A percentile compares a stretch with the other conserved stretches of the same genome.
These are phyloP conservation scores for Augochlora pura DNA, from an alignment of 1,140 invertebrate genomes.

Conservation along the genomic window DNA sequence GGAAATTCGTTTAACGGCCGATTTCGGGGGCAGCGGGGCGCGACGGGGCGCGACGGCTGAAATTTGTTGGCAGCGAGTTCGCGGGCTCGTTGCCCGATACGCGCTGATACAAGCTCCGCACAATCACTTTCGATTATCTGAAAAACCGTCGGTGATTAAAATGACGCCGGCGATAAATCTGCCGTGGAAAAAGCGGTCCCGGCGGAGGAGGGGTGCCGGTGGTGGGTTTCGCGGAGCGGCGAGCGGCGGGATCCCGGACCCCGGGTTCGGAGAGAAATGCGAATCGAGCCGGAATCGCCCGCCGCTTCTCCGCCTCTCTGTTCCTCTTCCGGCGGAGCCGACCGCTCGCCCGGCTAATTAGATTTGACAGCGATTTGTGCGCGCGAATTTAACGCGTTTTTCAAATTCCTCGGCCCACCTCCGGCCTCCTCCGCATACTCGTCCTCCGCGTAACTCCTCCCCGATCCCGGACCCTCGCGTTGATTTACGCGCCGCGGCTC, in stretches of 20 bases:
- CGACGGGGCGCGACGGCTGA: not conserved
- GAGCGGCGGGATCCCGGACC: not conserved
- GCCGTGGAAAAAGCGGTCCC: not conserved
- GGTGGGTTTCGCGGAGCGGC: not conserved
- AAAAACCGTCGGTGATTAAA: slow-evolving; percentile 49
- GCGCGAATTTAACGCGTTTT: slow-evolving; percentile 33
- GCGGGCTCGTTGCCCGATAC: slow-evolving; percentile 29
- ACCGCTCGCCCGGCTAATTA: slow-evolving; percentile 25
- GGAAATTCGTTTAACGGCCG: slow-evolving; percentile 19
- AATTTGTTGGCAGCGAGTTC: slow-evolving; percentile 32
- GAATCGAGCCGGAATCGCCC: not conserved
- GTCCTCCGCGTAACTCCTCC: no score
- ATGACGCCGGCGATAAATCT: slow-evolving; percentile 41
- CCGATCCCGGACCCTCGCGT: not conserved
- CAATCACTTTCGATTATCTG: slow-evolving; percentile 48
- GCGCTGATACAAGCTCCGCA: slow-evolving; percentile 31
- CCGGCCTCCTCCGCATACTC: no score
- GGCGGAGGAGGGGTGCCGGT: no score
- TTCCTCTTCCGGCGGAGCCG: not conserved
- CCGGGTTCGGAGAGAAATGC: not conserved
- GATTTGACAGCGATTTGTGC: slow-evolving; percentile 44
- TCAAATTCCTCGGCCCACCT: slow-evolving; percentile 19
- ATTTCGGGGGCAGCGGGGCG: not conserved
- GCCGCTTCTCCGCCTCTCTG: not conserved
- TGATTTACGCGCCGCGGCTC: slow-evolving; percentile 30